These are phyloP conservation scores for Engystomops pustulosus DNA, from an alignment of 2,113 vertebrate genomes.

Conservation along the genomic window DNA sequence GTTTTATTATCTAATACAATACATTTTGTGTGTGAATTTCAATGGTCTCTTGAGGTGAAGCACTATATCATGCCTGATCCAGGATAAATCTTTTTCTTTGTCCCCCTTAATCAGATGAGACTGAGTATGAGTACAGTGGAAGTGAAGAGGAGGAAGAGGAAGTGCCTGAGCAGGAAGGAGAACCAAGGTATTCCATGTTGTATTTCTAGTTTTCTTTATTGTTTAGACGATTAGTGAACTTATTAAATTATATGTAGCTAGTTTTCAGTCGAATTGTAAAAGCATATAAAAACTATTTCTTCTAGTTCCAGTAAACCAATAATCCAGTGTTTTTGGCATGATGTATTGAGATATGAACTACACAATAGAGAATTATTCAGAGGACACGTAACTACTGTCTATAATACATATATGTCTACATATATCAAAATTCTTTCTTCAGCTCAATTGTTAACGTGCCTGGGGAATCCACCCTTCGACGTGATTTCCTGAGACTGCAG, in stretches of 20 bases:
- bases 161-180: conserved; percentile 95
- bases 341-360: not conserved
- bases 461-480: conserved; percentile 93
- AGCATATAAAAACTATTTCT: too few species aligned
- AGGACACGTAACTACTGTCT: not conserved
- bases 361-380: not conserved
- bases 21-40: too few species aligned
- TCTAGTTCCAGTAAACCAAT: too few species aligned
- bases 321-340: not conserved
- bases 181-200: conserved; percentile 84
- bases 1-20: not conserved
- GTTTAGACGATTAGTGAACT: too few species aligned
- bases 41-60: too few species aligned
- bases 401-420: not conserved
- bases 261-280: too few species aligned
- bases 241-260: too few species aligned
- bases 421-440: conserved; percentile 3
- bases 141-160: conserved; percentile 99
- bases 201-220: too few species aligned
- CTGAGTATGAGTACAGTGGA: conserved; percentile 97
- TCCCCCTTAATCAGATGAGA: conserved; percentile 83
- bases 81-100: not conserved
- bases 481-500: conserved; percentile 96
- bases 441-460: conserved; percentile 98
- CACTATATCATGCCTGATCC: not conserved